Percentiles rank a stretch among this genome's conserved stretches.
These are phyloP conservation scores for Sebastes minor DNA, from an alignment of 2,797 vertebrate species.

Conservation along the genomic window DNA sequence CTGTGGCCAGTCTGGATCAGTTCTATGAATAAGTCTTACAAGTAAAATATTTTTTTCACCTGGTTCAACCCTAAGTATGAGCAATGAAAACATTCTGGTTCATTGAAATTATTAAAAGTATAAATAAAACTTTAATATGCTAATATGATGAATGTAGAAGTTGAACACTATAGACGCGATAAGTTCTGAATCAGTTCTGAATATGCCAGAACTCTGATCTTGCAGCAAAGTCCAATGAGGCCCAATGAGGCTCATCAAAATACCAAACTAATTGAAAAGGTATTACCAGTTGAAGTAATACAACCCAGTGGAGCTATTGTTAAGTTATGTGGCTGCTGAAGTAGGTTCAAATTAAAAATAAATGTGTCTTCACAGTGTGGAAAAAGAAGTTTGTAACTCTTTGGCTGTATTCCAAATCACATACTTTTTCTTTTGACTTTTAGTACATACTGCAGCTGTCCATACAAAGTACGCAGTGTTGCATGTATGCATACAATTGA, in stretches of 20 bases:
- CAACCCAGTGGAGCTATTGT: not conserved
- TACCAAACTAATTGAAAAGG: not conserved
- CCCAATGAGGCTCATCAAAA: not conserved
- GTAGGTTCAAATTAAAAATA: not conserved
- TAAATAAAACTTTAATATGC: not conserved
- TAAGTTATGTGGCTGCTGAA: not conserved
- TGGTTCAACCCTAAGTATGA: not conserved
- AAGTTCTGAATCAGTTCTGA: not conserved
- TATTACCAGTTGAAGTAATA: not conserved
- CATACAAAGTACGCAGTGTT: too few species aligned
- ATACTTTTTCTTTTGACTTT: too few species aligned
- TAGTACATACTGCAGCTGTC: too few species aligned
- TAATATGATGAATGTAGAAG: not conserved
- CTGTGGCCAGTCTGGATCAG: too few species aligned
- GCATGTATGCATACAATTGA: too few species aligned
- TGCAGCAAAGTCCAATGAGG: not conserved
- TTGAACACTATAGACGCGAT: not conserved
- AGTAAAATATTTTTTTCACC: not conserved
- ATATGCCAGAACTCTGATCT: not conserved
- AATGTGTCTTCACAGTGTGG: not conserved
- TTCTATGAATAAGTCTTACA: not conserved
- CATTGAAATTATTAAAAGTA: not conserved
- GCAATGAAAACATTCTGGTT: not conserved
- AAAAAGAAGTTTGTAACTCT: not conserved
- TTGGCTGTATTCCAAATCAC: too few species aligned